These are phyloP conservation scores for Pampus argenteus DNA, from an alignment of 2,797 vertebrate species.

Conservation along the genomic window DNA sequence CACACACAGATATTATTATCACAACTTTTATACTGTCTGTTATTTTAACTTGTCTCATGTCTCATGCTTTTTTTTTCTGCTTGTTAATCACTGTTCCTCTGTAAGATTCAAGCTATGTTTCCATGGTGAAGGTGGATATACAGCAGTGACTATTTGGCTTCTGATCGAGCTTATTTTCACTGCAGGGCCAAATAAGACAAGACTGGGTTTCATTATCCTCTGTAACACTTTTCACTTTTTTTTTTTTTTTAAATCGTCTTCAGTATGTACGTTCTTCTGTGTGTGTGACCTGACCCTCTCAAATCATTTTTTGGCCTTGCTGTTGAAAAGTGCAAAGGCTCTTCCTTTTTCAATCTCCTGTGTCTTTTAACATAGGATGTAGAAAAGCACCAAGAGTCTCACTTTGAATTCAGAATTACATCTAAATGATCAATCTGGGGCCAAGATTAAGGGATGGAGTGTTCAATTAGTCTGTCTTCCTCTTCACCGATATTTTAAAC, in stretches of 20 bases:
- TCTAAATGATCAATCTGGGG: not conserved
- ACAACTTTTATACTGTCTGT: constrained; percentile 47
- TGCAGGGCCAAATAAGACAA: constrained; percentile 3
- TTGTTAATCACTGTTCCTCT: constrained; percentile 35
- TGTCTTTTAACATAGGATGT: not conserved
- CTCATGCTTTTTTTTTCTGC: constrained; percentile 4
- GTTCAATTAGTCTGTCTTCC: not conserved
- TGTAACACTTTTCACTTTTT: not conserved
- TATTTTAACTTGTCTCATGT: constrained; percentile 12
- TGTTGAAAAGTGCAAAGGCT: constrained; percentile 3
- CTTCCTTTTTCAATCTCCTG: not conserved
- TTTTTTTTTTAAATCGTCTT: too few relatives aligned
- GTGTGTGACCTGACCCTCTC: not conserved
- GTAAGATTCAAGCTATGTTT: constrained; percentile 26
- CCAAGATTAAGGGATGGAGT: not conserved
- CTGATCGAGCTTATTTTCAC: constrained; percentile 22
- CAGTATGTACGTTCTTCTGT: not conserved
- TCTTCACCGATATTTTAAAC: not conserved
- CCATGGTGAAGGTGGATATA: constrained; percentile 3
- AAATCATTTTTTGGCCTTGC: not conserved
- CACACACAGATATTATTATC: constrained; percentile 1
- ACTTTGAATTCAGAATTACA: not conserved
- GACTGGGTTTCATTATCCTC: not conserved
- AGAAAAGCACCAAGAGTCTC: not conserved
- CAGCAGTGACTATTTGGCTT: constrained; percentile 4